Conservation (phyloP, 1,140 invertebrate genomes). For the Micrasema minimum region DNA sequence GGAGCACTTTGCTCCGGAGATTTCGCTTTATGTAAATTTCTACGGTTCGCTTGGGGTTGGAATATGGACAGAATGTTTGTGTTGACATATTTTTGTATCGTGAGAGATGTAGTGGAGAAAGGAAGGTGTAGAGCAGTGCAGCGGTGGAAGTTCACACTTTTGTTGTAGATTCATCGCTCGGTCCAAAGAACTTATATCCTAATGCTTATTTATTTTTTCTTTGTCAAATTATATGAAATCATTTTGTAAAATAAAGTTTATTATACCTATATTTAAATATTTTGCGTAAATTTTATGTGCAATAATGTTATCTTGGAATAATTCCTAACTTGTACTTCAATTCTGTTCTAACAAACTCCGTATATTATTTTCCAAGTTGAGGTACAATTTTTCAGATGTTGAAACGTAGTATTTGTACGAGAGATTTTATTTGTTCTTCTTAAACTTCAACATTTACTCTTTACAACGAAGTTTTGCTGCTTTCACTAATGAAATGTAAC, state of each 20-base stretch:
- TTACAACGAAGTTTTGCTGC: no score
- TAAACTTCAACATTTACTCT: not conserved
- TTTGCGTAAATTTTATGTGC: slow-evolving; percentile 4
- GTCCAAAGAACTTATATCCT: slow-evolving; percentile 32
- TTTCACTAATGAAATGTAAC: not conserved
- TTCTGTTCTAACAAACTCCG: no score
- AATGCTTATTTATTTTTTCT: slow-evolving; percentile 33
- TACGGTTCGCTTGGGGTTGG: not conserved
- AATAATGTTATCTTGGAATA: slow-evolving; percentile 10
- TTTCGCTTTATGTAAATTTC: slow-evolving; percentile 1
- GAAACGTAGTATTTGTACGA: no score
- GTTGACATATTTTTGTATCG: slow-evolving; percentile 40
- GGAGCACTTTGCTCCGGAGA: slow-evolving; percentile 3
- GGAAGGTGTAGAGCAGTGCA: slow-evolving; percentile 10
- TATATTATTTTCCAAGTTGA: no score
- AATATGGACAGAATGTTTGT: slow-evolving; percentile 24
- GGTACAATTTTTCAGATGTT: no score
- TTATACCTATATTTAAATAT: slow-evolving; percentile 15
- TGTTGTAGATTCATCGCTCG: slow-evolving; percentile 25
- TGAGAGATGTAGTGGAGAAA: slow-evolving; percentile 16
- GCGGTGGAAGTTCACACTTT: slow-evolving; percentile 24
- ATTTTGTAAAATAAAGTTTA: slow-evolving; percentile 34
- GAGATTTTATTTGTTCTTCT: not conserved
- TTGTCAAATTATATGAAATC: slow-evolving; percentile 31
- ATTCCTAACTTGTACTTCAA: not conserved